Evolutionary conservation across 2,888 invertebrate species (phyloP), one percentile per base, ranked within the genome.

Genomic region (Pediacus dermestoides): DNA sequence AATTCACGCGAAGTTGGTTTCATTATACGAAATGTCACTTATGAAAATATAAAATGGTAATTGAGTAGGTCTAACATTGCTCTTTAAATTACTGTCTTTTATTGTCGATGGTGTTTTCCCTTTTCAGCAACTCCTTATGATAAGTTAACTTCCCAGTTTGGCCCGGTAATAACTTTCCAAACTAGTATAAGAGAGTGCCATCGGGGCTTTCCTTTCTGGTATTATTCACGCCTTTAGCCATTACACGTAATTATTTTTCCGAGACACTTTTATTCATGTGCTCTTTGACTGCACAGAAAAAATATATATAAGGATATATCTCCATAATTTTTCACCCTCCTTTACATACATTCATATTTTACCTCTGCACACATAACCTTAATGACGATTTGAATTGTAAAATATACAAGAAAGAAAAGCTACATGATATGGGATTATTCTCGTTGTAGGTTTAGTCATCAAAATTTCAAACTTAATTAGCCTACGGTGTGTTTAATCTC

Each of bases 101-200:
- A 43, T 46, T 46, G 46, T 43, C 39, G 40, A 37, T 46, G 42
- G 39, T 39, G 33, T 41, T 46, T 42, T 39, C 43, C 16, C 32
- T 18, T 37, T 33, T 33, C 38, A 34, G 25, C 30, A 25, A 34
- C 30, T 37, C 38, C 38, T 41, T 34, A 37, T 38, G 40, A 43
- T 46, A 36, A 46, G 40, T 37, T 40, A 42, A 43, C 40, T 43
- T 46, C 37, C 32, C 36, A 34, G 34, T 40, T 39, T 27, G 27
- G 30, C 31, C 42, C 25, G 39, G n/a, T 45, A 42, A 41, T 42
- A 46, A 46, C 46, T 46, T 46, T 39, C 32, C 40, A 43, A 43
- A 46, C 43, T 43, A 37, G 39, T 41, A 43, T n/a, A n/a, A 43
- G 39, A 46, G 43, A 46, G 43, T 46, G 46, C 43, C 46, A 43